phyloP scores from a whole-genome alignment of 2,888 invertebrate genomes.

The Apeira syringaria region DNA sequence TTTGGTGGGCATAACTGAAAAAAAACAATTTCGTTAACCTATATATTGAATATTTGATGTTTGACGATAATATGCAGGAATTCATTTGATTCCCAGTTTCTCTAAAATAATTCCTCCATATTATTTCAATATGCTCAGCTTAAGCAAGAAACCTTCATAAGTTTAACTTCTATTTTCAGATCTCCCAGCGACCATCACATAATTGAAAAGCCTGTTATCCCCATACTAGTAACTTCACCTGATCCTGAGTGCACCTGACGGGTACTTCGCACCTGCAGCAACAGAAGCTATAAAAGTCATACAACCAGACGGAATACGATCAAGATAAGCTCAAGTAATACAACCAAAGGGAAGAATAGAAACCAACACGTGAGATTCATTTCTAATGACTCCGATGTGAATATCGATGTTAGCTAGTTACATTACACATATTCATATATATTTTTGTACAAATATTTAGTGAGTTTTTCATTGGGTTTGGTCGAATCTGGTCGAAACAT shows the following conservation, averaged over 20 bases:
- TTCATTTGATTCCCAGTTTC: too few relatives aligned
- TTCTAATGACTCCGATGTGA: slow-evolving; percentile 42
- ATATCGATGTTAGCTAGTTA: slow-evolving; percentile 32
- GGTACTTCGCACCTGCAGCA: slow-evolving; percentile 31
- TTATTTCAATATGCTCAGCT: too few relatives aligned
- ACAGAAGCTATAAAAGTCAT: slow-evolving; percentile 9
- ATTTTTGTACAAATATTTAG: background rate
- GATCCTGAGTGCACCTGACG: slow-evolving; percentile 67
- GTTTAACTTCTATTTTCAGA: slow-evolving; percentile 53
- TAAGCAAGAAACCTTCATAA: too few relatives aligned
- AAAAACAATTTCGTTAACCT: too few relatives aligned
- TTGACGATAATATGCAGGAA: too few relatives aligned
- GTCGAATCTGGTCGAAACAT: too few relatives aligned
- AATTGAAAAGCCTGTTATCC: slow-evolving; percentile 58
- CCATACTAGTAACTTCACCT: slow-evolving; percentile 69
- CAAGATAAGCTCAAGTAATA: background rate
- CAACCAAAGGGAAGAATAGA: slow-evolving; percentile 13
- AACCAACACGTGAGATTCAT: slow-evolving; percentile 46
- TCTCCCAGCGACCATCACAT: slow-evolving; percentile 61
- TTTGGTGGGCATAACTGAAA: too few relatives aligned
- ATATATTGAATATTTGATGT: too few relatives aligned
- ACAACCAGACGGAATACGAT: slow-evolving; percentile 1
- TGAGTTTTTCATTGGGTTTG: too few relatives aligned
- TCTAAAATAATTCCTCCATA: too few relatives aligned
- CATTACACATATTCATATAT: background rate